Evolutionary conservation across 37 sponge, comb jelly and placozoan species (phyloP).

Genomic region (Bolinopsis microptera): DNA sequence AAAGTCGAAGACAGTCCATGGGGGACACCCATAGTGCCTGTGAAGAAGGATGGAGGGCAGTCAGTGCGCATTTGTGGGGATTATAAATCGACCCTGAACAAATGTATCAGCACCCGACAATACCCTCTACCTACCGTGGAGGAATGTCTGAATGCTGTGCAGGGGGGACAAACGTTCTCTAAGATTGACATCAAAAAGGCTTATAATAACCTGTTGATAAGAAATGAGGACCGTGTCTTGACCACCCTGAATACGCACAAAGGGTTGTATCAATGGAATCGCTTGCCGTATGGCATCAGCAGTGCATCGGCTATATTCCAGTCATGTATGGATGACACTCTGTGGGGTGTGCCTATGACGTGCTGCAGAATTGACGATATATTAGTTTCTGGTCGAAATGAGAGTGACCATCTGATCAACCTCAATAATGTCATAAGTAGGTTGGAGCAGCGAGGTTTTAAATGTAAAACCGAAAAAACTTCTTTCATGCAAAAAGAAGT

Average conservation of each 20-base stretch:
- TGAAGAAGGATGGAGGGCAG: background rate
- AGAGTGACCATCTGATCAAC: background rate
- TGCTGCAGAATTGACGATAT: background rate
- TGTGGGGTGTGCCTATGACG: background rate
- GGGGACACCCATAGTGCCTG: constrained; percentile 10
- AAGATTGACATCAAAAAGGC: constrained; percentile 71
- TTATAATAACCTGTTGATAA: constrained; percentile 67
- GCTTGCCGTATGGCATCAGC: constrained; percentile 66
- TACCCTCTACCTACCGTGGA: constrained; percentile 65
- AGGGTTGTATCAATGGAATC: constrained; percentile 66
- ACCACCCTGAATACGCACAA: constrained; percentile 71
- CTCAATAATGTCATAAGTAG: background rate
- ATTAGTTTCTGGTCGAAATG: background rate
- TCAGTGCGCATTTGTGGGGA: background rate
- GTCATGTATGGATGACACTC: background rate
- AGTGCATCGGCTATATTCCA: background rate
- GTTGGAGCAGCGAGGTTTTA: background rate
- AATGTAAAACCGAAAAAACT: background rate
- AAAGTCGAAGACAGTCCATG: background rate
- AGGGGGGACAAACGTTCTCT: constrained; percentile 66
- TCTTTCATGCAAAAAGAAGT: background rate
- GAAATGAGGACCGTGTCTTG: constrained; percentile 50
- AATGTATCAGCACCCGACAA: background rate
- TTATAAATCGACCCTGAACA: background rate
- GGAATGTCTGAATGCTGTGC: background rate